A percentile compares a stretch with the other conserved stretches of the same genome.
These are phyloP conservation scores for Helarctos malayanus DNA, from an alignment of 2,797 vertebrate genomes.

Conservation along the genomic window DNA sequence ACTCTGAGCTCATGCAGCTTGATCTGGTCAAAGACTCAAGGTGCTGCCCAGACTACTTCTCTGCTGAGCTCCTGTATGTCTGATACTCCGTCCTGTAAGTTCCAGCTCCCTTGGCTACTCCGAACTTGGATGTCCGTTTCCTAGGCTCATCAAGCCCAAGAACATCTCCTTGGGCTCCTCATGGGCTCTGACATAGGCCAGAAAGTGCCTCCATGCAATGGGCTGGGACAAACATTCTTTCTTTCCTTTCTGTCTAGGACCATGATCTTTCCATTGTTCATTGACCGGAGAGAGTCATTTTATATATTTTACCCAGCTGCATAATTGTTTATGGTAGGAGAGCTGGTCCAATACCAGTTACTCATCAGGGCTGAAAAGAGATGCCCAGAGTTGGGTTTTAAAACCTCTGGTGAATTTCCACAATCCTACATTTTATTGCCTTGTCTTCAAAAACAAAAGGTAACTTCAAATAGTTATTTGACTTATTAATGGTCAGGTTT, in stretches of 20 bases:
- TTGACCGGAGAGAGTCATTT: neutral
- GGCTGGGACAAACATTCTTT: neutral
- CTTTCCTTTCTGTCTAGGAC: neutral
- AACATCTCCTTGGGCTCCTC: neutral
- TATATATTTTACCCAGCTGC: neutral
- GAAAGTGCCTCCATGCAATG: neutral
- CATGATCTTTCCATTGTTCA: neutral
- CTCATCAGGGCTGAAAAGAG: neutral
- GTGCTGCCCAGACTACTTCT: neutral
- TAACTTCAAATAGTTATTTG: slow-evolving; percentile 6
- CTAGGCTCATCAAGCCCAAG: neutral
- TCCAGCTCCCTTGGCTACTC: neutral
- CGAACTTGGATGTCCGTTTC: neutral
- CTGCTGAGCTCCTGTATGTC: neutral
- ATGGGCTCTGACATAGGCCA: neutral
- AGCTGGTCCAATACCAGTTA: neutral
- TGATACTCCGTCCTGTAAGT: neutral
- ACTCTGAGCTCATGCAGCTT: neutral
- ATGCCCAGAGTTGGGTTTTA: neutral
- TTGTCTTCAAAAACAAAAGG: neutral
- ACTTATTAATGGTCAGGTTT: neutral
- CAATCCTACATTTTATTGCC: slow-evolving; percentile 32
- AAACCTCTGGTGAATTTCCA: neutral
- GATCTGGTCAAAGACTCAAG: neutral
- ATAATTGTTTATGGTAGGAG: neutral